Evolutionary conservation across 2,888 invertebrate genomes (phyloP).

Genomic region (Mesorhabditis sp.): DNA sequence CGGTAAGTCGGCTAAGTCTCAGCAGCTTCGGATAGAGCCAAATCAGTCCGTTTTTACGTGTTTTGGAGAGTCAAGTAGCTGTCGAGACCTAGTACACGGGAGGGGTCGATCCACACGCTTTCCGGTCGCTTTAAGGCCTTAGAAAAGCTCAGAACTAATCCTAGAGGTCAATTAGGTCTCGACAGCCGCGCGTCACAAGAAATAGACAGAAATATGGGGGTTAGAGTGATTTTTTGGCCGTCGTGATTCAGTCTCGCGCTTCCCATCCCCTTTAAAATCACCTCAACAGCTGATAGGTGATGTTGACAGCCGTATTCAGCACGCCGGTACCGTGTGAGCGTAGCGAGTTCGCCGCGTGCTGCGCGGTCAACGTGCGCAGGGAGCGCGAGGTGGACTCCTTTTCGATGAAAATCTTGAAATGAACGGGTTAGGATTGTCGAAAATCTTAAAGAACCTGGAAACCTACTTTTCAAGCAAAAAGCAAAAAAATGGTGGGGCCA

Average conservation of each 20-base stretch:
- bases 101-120: too few relatives aligned
- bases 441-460: background rate
- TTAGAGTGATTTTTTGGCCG: background rate
- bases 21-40: too few relatives aligned
- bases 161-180: constrained; percentile 40
- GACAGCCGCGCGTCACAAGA: constrained; percentile 59
- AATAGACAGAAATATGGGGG: background rate
- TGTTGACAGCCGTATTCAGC: constrained; percentile 58
- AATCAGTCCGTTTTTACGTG: too few relatives aligned
- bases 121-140: too few relatives aligned
- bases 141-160: too few relatives aligned
- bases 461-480: too few relatives aligned
- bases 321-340: constrained; percentile 31
- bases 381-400: constrained; percentile 84
- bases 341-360: constrained; percentile 92
- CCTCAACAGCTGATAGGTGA: constrained; percentile 70
- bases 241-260: too few relatives aligned
- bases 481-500: too few relatives aligned
- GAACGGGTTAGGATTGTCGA: background rate
- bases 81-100: too few relatives aligned
- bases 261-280: background rate
- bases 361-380: constrained; percentile 87
- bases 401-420: constrained; percentile 76
- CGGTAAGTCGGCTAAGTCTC: too few relatives aligned
- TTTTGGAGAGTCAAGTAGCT: too few relatives aligned